These are phyloP conservation scores for Adoxophyes honmai DNA, from an alignment of 1,140 invertebrate genomes.

Conservation along the genomic window DNA sequence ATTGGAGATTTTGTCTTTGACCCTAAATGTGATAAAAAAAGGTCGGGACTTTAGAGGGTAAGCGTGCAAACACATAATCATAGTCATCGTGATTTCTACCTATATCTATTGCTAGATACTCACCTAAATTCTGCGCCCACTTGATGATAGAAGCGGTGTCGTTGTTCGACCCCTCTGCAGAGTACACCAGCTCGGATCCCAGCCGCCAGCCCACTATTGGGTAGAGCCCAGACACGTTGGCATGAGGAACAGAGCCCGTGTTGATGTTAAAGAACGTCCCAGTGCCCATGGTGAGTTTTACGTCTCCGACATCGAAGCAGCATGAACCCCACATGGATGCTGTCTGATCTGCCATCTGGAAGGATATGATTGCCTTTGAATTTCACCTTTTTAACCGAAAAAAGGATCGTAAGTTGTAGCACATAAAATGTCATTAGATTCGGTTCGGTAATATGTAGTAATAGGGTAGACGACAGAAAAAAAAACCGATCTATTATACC, in stretches of 20 bases:
- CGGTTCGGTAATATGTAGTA: too few species aligned
- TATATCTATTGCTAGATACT: neutral
- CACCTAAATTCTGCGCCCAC: constrained; percentile 90
- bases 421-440: too few species aligned
- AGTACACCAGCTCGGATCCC: constrained; percentile 82
- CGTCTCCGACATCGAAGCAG: constrained; percentile 88
- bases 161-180: constrained; percentile 90
- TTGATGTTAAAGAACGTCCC: constrained; percentile 96
- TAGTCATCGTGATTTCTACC: too few species aligned
- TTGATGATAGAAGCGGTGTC: constrained; percentile 93
- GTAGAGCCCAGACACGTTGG: constrained; percentile 89
- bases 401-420: too few species aligned
- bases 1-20: too few species aligned
- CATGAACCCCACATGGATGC: constrained; percentile 95
- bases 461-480: too few species aligned
- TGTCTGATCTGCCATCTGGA: constrained; percentile 87
- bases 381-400: too few species aligned
- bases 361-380: too few species aligned
- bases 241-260: constrained; percentile 86
- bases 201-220: constrained; percentile 94
- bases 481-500: too few species aligned
- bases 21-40: too few species aligned
- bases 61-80: too few species aligned
- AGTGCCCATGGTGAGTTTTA: constrained; percentile 96
- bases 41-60: too few species aligned